Conservation (phyloP, 2,797 vertebrate genomes). For the Gymnothorax javanicus region DNA sequence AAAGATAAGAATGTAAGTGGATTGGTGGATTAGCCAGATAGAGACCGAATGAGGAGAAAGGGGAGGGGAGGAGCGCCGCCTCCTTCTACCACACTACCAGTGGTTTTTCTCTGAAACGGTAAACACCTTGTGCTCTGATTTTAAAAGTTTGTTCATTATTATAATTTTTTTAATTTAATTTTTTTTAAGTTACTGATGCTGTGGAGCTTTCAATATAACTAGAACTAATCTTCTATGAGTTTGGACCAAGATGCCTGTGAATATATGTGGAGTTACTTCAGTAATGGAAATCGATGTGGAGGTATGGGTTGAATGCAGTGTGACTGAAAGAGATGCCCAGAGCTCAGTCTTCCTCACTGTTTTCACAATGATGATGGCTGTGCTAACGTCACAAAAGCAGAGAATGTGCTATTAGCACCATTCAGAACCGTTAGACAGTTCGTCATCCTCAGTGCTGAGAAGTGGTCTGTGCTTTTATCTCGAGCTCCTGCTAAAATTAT, state of each 20-base stretch:
- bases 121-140: too few species aligned
- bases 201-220: background rate
- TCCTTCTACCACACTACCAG: too few species aligned
- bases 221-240: background rate
- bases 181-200: background rate
- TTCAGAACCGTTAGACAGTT: background rate
- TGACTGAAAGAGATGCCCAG: background rate
- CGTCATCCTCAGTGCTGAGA: background rate
- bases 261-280: background rate
- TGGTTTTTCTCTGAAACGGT: too few species aligned
- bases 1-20: too few species aligned
- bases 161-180: background rate
- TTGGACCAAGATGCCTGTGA: background rate
- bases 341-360: background rate
- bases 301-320: background rate
- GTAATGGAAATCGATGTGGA: background rate
- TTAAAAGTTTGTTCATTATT: too few species aligned
- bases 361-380: background rate
- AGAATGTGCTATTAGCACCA: background rate
- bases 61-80: too few species aligned
- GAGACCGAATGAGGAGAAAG: too few species aligned
- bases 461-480: background rate
- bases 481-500: conserved; percentile 4
- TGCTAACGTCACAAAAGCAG: background rate
- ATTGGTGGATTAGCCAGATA: too few species aligned